Base-by-base conservation (phyloP, 1,140 invertebrate genomes). In the Brachystomella parvula region DNA sequence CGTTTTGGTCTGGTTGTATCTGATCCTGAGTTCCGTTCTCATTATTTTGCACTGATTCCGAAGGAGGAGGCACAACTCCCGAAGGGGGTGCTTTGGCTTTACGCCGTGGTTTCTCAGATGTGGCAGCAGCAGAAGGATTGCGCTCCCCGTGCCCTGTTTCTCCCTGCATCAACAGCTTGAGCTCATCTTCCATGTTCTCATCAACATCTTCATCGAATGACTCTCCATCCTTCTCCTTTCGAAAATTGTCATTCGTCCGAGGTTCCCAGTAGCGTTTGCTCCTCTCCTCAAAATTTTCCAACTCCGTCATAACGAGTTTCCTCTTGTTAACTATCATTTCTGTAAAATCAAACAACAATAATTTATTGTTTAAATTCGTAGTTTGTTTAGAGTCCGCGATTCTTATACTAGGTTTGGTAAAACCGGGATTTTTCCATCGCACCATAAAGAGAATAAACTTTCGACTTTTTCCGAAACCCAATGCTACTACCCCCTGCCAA, bases 291-390 rank as follows among this genome's bases (percentile, higher is more conserved):
- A 73, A 73, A 77, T 60, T 76, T 65, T 71, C 78, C 75, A 76
- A 78, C 75, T 61, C 82, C 57, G 81, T 79, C 24, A 81, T 61
- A 2, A 83, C 71, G 44, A 77, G 74, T 64, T 78, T 79, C 61
- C 81, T 77, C 59, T 81, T 80, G 71, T 76, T 78, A 47, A 82
- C 80, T 56, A 83, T 80, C 65, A 78, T 75, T 68, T 75, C 76
- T 78, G 68, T 35, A 73, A 70, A 56, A 66, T 47, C 6, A 12
- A 60, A 30, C 47, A 53, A 67, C 61, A 71, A 35, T 28, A 70
- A 69, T 31, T 63, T 65, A 6, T 30, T 15, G 19, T 61, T n/a
- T n/a, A n/a, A n/a, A n/a, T n/a, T n/a, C n/a, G n/a, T n/a, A n/a
- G n/a, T n/a, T n/a, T n/a, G n/a, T n/a, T n/a, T n/a, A n/a, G n/a